Evolutionary conservation across 2,888 invertebrate genomes (phyloP).

Genomic region (Lycaena phlaeas): DNA sequence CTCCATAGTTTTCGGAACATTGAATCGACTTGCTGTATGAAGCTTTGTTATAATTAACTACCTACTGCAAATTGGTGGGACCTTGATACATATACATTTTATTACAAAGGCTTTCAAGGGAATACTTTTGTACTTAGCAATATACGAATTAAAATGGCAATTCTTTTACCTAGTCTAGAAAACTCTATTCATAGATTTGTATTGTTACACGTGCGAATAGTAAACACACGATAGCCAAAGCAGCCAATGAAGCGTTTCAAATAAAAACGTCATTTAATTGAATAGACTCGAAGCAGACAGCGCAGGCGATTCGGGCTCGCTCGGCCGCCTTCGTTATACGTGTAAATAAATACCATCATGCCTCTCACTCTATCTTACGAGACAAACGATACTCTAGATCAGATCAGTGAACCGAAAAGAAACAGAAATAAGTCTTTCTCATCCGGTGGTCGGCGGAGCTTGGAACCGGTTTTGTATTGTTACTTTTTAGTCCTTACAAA

Average conservation of each 20-base stretch:
- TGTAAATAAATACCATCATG: slow-evolving; percentile 26
- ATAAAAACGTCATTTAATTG: slow-evolving; percentile 36
- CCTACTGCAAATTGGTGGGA: neutral
- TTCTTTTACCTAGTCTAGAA: no score
- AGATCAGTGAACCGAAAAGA: slow-evolving; percentile 66
- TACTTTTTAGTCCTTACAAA: slow-evolving; percentile 51
- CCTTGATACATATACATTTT: neutral
- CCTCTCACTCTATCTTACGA: slow-evolving; percentile 32
- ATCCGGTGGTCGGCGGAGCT: slow-evolving; percentile 38
- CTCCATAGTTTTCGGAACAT: slow-evolving; percentile 30
- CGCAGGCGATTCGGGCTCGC: slow-evolving; percentile 42
- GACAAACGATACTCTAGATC: slow-evolving; percentile 39
- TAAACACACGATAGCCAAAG: slow-evolving; percentile 20
- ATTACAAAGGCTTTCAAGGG: no score
- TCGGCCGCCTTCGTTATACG: slow-evolving; percentile 31
- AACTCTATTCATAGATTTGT: neutral
- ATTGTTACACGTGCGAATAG: slow-evolving; percentile 1
- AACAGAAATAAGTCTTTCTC: slow-evolving; percentile 51
- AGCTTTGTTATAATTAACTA: neutral
- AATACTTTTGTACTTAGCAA: no score
- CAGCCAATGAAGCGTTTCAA: slow-evolving; percentile 50
- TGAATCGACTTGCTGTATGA: slow-evolving; percentile 1
- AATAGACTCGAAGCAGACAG: slow-evolving; percentile 33
- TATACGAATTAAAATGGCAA: no score
- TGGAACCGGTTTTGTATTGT: slow-evolving; percentile 53